Evolutionary conservation across 2,797 vertebrate genomes (phyloP).

Genomic region (Rhyacichthys aspro): DNA sequence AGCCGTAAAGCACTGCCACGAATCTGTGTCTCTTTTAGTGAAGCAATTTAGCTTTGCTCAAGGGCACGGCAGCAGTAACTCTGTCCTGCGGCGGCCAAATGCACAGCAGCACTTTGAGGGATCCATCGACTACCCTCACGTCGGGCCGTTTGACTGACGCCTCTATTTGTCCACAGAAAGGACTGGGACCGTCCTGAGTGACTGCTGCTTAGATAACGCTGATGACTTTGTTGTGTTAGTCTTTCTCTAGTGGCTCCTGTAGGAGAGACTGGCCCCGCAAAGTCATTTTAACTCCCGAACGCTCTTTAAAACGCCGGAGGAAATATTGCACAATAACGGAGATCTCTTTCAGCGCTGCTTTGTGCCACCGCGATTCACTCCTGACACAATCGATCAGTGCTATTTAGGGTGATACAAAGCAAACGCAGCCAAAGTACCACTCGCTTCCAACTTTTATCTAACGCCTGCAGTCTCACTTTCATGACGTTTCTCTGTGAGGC

Average conservation of each 20-base stretch:
- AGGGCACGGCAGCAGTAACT: conserved; percentile 72
- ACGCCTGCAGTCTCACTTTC: conserved; percentile 31
- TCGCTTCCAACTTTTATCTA: conserved; percentile 27
- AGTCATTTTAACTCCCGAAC: conserved; percentile 15
- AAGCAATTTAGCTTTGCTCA: conserved; percentile 75
- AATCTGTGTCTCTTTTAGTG: conserved; percentile 76
- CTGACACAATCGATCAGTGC: conserved; percentile 50
- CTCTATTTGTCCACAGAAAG: conserved; percentile 60
- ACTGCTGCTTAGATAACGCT: conserved; percentile 40
- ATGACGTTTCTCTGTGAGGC: conserved; percentile 16
- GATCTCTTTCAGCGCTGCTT: conserved; percentile 46
- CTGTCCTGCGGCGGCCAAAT: conserved; percentile 22
- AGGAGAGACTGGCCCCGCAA: conserved; percentile 15
- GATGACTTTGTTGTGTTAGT: conserved; percentile 39
- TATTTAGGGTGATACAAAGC: conserved; percentile 52
- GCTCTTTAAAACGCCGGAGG: conserved; percentile 12
- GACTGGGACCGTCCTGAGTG: conserved; percentile 35
- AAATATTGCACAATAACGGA: conserved; percentile 46
- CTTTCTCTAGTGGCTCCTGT: conserved; percentile 9
- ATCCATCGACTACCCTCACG: conserved; percentile 24
- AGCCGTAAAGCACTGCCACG: conserved; percentile 63
- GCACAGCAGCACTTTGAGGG: conserved; percentile 10
- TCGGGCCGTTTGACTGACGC: conserved; percentile 69
- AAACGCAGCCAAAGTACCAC: conserved; percentile 36
- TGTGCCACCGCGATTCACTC: conserved; percentile 35